Percentiles rank a stretch among this genome's conserved stretches.
Evolutionary conservation across 2,113 vertebrate genomes (phyloP).

Genomic region (Glaucomys volans): DNA sequence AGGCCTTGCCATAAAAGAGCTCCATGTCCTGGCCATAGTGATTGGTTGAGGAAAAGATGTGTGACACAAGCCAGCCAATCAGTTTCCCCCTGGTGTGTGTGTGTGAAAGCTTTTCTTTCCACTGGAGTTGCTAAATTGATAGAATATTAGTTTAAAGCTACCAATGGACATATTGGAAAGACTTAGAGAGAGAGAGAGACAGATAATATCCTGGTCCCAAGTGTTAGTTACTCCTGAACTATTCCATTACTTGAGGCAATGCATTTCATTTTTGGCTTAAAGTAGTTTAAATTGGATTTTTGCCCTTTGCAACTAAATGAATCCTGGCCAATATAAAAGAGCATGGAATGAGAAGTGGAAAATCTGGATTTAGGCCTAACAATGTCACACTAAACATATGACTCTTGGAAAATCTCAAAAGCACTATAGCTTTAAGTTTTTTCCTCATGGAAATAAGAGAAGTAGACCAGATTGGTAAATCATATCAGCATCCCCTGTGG

Average conservation of each 20-base stretch:
- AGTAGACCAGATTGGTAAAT: neutral
- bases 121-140: neutral
- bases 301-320: neutral
- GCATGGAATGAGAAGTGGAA: neutral
- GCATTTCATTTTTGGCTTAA: neutral
- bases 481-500: neutral
- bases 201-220: neutral
- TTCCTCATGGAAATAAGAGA: constrained; percentile 51
- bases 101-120: neutral
- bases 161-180: neutral
- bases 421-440: neutral
- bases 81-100: neutral
- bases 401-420: constrained; percentile 39
- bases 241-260: neutral
- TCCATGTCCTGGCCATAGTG: neutral
- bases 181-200: neutral
- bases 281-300: constrained; percentile 35
- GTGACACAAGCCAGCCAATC: neutral
- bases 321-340: neutral
- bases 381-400: neutral
- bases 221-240: neutral
- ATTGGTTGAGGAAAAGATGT: neutral
- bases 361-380: constrained; percentile 26
- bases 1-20: neutral
- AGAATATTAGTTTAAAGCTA: constrained; percentile 25